A percentile compares a stretch with the other conserved stretches of the same genome.
These are phyloP conservation scores for Sabellastarte sp. DNA, from an alignment of 2,888 invertebrate genomes.

Conservation along the genomic window DNA sequence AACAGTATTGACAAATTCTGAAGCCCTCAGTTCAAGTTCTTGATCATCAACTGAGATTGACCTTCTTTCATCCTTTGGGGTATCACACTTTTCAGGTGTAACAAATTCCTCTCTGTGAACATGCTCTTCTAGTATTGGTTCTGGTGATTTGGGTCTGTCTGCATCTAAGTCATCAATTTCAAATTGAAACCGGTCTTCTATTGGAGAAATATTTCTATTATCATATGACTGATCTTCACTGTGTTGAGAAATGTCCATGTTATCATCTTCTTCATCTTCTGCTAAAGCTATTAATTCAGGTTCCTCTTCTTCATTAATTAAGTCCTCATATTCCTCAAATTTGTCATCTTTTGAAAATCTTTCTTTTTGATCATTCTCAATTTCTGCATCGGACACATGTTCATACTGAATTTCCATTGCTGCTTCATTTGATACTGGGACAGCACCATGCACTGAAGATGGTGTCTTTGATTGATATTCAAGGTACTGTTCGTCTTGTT, in stretches of 20 bases:
- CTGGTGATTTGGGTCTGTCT: not conserved
- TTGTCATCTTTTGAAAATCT: not conserved
- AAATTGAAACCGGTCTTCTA: too few relatives aligned
- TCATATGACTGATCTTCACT: not conserved
- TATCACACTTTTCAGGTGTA: too few relatives aligned
- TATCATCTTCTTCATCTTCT: not conserved
- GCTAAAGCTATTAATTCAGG: not conserved
- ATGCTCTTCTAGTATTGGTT: not conserved
- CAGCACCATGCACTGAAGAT: not conserved
- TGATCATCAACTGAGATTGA: conserved; percentile 2
- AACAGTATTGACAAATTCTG: conserved; percentile 49
- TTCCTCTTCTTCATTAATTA: not conserved
- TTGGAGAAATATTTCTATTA: too few relatives aligned
- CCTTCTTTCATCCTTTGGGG: not conserved
- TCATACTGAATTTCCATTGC: not conserved
- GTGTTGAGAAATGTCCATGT: not conserved
- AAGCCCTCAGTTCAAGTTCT: conserved; percentile 28
- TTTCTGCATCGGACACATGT: not conserved
- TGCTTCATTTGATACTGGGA: too few relatives aligned
- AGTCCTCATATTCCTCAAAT: not conserved
- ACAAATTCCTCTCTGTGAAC: too few relatives aligned
- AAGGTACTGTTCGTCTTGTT: too few relatives aligned
- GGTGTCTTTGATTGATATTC: not conserved
- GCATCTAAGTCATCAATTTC: not conserved
- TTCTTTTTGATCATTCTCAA: not conserved